Percentiles rank a stretch among this genome's conserved stretches.
These are phyloP conservation scores for Myzus persicae DNA, from an alignment of 1,140 invertebrate species.

Conservation along the genomic window DNA sequence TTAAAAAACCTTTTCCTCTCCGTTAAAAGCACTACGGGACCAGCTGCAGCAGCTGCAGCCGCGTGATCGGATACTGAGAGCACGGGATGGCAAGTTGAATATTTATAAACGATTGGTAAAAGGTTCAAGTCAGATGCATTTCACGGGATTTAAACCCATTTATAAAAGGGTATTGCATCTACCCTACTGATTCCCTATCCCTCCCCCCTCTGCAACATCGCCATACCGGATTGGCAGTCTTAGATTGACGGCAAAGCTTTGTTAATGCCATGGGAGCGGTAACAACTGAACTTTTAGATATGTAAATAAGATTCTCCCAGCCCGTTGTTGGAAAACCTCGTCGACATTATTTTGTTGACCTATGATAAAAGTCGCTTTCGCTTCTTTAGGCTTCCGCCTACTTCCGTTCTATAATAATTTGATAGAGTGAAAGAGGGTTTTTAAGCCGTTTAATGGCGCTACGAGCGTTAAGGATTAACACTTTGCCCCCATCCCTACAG, in stretches of 20 bases:
- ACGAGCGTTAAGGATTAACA: slow-evolving; percentile 33
- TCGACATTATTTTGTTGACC: slow-evolving; percentile 57
- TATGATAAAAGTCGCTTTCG: slow-evolving; percentile 56
- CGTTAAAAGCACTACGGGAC: slow-evolving; percentile 30
- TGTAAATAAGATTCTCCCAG: slow-evolving; percentile 54
- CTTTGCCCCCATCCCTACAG: background rate
- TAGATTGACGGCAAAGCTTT: slow-evolving; percentile 57
- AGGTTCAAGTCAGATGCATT: slow-evolving; percentile 58
- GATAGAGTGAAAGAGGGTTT: background rate
- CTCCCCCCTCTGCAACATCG: background rate
- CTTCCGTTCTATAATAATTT: background rate
- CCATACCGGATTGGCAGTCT: slow-evolving; percentile 4
- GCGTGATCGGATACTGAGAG: background rate
- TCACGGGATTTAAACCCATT: slow-evolving; percentile 57
- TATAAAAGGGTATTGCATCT: slow-evolving; percentile 56
- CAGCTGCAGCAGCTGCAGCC: background rate
- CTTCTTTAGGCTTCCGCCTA: background rate
- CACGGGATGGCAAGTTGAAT: slow-evolving; percentile 36
- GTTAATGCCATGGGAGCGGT: slow-evolving; percentile 56
- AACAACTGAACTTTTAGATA: slow-evolving; percentile 59
- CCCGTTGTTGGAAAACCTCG: slow-evolving; percentile 44
- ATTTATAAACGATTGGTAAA: slow-evolving; percentile 58
- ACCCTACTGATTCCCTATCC: background rate
- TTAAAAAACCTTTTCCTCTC: slow-evolving; percentile 10
- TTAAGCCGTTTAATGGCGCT: slow-evolving; percentile 44